phyloP scores from a whole-genome alignment of 1,140 invertebrate genomes.

The Laupala kohalensis region DNA sequence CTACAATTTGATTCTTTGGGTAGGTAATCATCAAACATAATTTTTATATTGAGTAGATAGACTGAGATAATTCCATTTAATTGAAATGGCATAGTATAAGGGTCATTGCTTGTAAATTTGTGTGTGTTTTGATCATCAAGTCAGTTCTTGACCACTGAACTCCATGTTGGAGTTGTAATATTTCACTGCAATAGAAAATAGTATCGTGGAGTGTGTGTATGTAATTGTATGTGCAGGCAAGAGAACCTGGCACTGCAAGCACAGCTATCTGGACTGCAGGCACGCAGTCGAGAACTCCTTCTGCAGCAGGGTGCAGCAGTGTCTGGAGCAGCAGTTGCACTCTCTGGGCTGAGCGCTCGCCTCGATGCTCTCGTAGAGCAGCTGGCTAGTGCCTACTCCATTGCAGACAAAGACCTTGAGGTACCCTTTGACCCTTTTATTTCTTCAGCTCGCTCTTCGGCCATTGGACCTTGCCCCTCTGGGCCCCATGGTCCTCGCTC shows the following conservation, averaged over 20 bases:
- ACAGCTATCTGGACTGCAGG: conserved; percentile 45
- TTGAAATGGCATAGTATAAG: no score
- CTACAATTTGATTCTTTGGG: no score
- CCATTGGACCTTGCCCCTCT: no score
- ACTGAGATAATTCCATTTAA: no score
- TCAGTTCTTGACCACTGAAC: no score
- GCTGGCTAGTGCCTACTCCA: conserved; percentile 53
- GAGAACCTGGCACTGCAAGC: conserved; percentile 52
- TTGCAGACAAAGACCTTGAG: conserved; percentile 61
- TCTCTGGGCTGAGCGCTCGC: conserved; percentile 52
- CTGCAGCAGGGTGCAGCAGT: conserved; percentile 54
- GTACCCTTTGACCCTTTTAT: no score
- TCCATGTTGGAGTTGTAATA: background rate
- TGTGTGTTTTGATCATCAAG: no score
- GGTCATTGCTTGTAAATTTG: no score
- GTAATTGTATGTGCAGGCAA: conserved; percentile 31
- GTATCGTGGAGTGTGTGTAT: background rate
- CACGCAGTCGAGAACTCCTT: conserved; percentile 44
- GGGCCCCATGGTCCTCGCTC: no score
- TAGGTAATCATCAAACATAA: no score
- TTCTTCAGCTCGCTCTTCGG: no score
- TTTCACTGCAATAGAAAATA: background rate
- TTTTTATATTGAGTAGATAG: no score
- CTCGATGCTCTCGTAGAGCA: conserved; percentile 56
- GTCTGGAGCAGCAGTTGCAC: conserved; percentile 52